Conservation (phyloP, 2,113 vertebrate genomes). For the Oreochromis aureus region DNA sequence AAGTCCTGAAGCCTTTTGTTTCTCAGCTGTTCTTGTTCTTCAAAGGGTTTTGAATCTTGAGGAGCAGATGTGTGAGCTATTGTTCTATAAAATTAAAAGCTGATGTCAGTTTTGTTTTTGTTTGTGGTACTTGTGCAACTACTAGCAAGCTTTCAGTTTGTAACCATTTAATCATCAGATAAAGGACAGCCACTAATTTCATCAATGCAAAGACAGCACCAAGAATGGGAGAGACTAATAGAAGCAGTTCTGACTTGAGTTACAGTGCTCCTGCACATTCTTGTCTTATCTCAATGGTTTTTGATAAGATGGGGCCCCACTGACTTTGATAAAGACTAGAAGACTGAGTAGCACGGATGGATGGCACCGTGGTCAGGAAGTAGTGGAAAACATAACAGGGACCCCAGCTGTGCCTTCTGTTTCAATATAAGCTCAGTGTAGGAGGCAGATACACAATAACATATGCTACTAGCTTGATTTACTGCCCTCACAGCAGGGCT, state of each 20-base stretch:
- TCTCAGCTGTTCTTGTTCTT: background rate
- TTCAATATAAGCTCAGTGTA: background rate
- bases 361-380: background rate
- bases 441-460: background rate
- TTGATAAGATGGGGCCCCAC: conserved; percentile 44
- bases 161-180: background rate
- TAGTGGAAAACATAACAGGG: background rate
- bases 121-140: background rate
- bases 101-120: background rate
- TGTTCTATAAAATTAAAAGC: background rate
- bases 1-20: background rate
- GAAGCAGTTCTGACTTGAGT: conserved; percentile 3
- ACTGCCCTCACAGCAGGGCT: background rate
- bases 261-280: conserved; percentile 64
- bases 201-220: background rate
- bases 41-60: background rate
- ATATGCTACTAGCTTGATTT: background rate
- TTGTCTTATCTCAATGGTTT: conserved; percentile 64
- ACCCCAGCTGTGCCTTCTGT: background rate
- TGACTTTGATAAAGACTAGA: conserved; percentile 34
- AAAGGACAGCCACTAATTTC: background rate
- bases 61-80: background rate
- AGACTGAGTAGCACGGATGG: conserved; percentile 47
- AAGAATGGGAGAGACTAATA: background rate
- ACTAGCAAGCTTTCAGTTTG: background rate